Evolutionary conservation across 2,888 invertebrate genomes (phyloP).

Genomic region (Yponomeuta plumbellus): DNA sequence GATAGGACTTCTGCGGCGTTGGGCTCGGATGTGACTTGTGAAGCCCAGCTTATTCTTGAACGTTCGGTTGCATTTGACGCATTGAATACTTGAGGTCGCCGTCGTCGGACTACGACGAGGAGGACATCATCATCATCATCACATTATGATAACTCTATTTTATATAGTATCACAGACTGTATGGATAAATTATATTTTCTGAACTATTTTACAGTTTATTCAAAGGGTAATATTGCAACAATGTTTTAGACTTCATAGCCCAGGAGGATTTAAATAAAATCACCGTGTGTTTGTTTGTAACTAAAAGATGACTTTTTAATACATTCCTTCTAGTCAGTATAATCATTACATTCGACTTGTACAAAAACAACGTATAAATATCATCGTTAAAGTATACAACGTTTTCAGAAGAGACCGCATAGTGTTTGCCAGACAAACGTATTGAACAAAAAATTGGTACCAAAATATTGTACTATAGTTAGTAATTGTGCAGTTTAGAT

Average conservation of each 20-base stretch:
- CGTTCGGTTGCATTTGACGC: no score
- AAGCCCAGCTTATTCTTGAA: no score
- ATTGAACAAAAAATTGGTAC: neutral
- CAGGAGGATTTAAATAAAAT: slow-evolving; percentile 47
- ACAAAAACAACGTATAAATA: slow-evolving; percentile 59
- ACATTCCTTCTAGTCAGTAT: slow-evolving; percentile 48
- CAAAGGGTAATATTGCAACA: no score
- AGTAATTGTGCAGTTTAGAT: neutral
- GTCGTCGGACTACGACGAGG: no score
- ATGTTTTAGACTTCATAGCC: neutral
- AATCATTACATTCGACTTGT: slow-evolving; percentile 67
- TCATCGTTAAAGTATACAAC: slow-evolving; percentile 50
- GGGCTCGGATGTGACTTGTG: no score
- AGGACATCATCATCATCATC: no score
- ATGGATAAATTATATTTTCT: no score
- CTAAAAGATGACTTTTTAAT: slow-evolving; percentile 74
- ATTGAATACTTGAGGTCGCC: no score
- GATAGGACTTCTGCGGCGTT: no score
- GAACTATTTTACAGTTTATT: neutral
- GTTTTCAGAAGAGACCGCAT: slow-evolving; percentile 26
- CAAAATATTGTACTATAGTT: neutral
- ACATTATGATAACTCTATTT: no score
- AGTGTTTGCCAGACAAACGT: neutral
- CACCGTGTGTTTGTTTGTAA: slow-evolving; percentile 45
- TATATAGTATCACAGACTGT: no score